Conservation (phyloP, 1,140 invertebrate species). For the Anastrepha obliqua region DNA sequence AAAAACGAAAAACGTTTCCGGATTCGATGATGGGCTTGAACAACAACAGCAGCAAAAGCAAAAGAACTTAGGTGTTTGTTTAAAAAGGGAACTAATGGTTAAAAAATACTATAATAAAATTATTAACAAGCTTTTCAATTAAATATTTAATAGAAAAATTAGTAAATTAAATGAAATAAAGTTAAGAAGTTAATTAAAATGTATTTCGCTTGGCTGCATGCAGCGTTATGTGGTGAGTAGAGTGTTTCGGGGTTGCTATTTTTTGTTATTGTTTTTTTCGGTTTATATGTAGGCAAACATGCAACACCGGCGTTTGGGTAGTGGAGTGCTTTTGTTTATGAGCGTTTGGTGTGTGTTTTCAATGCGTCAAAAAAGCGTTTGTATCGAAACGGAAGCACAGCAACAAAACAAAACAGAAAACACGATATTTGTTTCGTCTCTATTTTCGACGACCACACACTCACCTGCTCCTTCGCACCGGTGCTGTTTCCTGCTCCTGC, state of each 20-base stretch:
- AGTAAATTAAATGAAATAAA: not conserved
- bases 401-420: not conserved
- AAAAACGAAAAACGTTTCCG: conserved; percentile 48
- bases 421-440: too few relatives aligned
- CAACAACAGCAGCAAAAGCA: conserved; percentile 52
- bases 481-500: conserved; percentile 73
- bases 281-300: not conserved
- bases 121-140: not conserved
- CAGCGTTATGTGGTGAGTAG: not conserved
- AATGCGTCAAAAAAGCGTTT: not conserved
- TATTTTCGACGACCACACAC: not conserved
- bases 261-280: not conserved
- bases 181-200: not conserved
- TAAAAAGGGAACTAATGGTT: not conserved
- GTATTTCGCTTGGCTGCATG: not conserved
- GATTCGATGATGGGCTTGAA: not conserved
- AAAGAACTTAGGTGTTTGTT: not conserved
- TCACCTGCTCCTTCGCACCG: conserved; percentile 74
- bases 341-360: conserved; percentile 17
- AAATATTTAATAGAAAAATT: not conserved
- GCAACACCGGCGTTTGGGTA: not conserved
- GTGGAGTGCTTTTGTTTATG: conserved; percentile 31
- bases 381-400: not conserved
- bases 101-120: too few relatives aligned
- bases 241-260: not conserved